Conservation (phyloP, 2,797 vertebrate genomes). For the Gephyroberyx darwinii region DNA sequence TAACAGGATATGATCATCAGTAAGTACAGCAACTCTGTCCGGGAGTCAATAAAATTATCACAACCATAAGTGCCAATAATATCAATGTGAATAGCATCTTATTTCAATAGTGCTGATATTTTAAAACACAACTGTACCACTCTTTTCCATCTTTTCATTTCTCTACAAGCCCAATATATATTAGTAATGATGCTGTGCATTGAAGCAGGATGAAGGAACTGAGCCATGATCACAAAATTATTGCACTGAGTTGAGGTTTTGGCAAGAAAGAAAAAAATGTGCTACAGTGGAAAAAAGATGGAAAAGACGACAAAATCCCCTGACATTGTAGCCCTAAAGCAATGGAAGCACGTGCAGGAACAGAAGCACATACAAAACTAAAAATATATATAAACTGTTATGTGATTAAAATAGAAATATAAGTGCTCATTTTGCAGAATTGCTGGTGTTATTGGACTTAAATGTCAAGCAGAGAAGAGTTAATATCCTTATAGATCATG, state of each 20-base stretch:
- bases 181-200: slow-evolving; percentile 43
- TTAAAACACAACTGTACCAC: slow-evolving; percentile 5
- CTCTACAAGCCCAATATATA: slow-evolving; percentile 12
- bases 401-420: slow-evolving; percentile 36
- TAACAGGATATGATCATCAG: neutral
- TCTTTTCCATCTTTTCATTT: slow-evolving; percentile 9
- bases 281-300: neutral
- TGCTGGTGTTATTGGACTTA: slow-evolving; percentile 39
- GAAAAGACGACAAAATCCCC: slow-evolving; percentile 2
- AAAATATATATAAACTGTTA: slow-evolving; percentile 33
- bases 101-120: neutral
- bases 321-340: neutral
- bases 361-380: slow-evolving; percentile 49
- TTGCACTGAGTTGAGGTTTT: slow-evolving; percentile 48
- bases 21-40: slow-evolving; percentile 1
- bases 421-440: slow-evolving; percentile 14
- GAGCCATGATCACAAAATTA: slow-evolving; percentile 63
- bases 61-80: slow-evolving; percentile 19
- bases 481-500: slow-evolving; percentile 27
- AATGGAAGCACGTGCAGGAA: slow-evolving; percentile 31
- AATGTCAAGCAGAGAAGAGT: slow-evolving; percentile 55
- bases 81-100: neutral
- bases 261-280: slow-evolving; percentile 29
- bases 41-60: slow-evolving; percentile 18
- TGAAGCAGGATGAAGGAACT: slow-evolving; percentile 45